phyloP scores from a whole-genome alignment of 2,113 vertebrate species.

The Pseudonaja textilis region DNA sequence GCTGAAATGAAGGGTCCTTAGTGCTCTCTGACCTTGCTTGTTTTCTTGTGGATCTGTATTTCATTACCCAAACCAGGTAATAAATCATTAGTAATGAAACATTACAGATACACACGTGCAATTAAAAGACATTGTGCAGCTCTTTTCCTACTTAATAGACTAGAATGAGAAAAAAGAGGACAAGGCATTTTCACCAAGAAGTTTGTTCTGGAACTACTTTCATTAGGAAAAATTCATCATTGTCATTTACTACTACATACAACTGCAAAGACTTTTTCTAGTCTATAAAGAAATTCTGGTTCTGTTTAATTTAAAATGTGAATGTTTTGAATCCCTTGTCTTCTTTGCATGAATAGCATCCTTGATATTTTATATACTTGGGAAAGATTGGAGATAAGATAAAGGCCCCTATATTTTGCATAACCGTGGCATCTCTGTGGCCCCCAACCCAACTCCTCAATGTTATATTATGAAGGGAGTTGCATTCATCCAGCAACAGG shows the following conservation, averaged over 20 bases:
- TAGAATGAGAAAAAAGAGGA: background rate
- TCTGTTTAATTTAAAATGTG: background rate
- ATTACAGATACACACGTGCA: background rate
- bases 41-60: background rate
- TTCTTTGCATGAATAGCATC: background rate
- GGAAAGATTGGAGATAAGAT: background rate
- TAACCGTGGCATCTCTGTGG: no score
- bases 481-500: no score
- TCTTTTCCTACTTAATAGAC: background rate
- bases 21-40: background rate
- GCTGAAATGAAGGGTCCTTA: background rate
- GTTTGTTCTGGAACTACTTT: background rate
- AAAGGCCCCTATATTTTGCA: no score
- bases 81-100: no score
- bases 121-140: background rate
- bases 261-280: background rate
- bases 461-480: no score
- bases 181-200: background rate
- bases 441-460: background rate
- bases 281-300: background rate
- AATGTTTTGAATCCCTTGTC: background rate
- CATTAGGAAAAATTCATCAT: background rate
- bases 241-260: background rate
- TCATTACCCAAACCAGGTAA: no score
- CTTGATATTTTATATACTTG: background rate